Conservation (phyloP, 37 sponge, comb jelly and placozoan species). For the Geodia barretti region DNA sequence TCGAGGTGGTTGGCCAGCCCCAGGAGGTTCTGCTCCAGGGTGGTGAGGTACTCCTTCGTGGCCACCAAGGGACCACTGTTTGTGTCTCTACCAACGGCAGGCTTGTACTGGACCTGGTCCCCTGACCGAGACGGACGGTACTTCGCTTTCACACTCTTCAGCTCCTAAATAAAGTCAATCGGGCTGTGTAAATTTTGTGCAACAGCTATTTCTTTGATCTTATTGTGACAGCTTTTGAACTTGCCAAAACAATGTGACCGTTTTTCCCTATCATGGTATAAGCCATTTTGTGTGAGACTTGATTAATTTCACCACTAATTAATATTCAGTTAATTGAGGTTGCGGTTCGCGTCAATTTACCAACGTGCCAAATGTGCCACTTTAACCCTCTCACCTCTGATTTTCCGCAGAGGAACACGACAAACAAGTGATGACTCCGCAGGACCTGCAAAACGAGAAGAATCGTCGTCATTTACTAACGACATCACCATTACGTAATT, state of each 20-base stretch:
- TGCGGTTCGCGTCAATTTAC: too few species aligned
- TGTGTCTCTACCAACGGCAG: slow-evolving; percentile 76
- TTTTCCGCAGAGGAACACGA: slow-evolving; percentile 66
- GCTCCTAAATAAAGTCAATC: slow-evolving; percentile 33
- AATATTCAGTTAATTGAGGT: too few species aligned
- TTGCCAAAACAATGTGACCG: too few species aligned
- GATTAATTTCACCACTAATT: too few species aligned
- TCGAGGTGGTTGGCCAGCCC: slow-evolving; percentile 57
- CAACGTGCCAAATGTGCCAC: too few species aligned
- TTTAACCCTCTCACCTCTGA: slow-evolving; percentile 60
- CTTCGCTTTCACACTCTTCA: slow-evolving; percentile 60
- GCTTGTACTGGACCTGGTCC: slow-evolving; percentile 53
- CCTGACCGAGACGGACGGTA: slow-evolving; percentile 31
- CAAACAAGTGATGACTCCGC: slow-evolving; percentile 55
- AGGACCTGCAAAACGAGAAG: slow-evolving; percentile 9
- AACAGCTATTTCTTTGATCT: too few species aligned
- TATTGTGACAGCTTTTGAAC: too few species aligned
- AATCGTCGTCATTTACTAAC: background rate
- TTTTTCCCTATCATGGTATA: too few species aligned
- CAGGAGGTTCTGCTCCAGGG: slow-evolving; percentile 61
- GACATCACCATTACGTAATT: background rate
- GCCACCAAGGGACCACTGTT: slow-evolving; percentile 74
- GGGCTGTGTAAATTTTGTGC: too few species aligned
- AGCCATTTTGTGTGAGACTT: too few species aligned
- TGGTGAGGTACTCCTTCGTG: slow-evolving; percentile 69